Evolutionary conservation across 2,797 vertebrate species (phyloP).

Genomic region (Naso thynnoides): DNA sequence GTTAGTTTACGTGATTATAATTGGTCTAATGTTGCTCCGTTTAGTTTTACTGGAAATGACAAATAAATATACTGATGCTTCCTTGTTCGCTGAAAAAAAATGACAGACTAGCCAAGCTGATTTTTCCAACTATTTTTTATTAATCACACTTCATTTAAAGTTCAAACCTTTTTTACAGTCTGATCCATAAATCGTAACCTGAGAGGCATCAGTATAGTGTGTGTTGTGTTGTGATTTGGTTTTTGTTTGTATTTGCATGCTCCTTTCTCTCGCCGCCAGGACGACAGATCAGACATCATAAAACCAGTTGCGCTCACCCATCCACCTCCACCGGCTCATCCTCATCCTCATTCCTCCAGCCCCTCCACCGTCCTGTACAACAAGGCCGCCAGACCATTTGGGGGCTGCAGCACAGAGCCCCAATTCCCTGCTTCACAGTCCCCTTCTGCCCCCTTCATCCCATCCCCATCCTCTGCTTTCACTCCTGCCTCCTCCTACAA

Average conservation of each 20-base stretch:
- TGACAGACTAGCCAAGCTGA: background rate
- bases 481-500: constrained; percentile 89
- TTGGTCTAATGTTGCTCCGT: background rate
- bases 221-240: constrained; percentile 65
- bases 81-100: constrained; percentile 20
- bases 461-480: constrained; percentile 95
- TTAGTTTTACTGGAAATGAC: constrained; percentile 22
- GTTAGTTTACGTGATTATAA: background rate
- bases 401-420: constrained; percentile 70
- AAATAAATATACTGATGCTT: constrained; percentile 59
- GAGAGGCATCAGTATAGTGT: constrained; percentile 58
- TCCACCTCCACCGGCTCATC: constrained; percentile 78
- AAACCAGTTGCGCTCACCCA: constrained; percentile 94
- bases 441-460: constrained; percentile 90
- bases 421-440: constrained; percentile 61
- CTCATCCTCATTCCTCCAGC: constrained; percentile 64
- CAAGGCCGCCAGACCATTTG: constrained; percentile 91
- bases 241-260: constrained; percentile 80
- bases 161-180: background rate
- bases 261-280: constrained; percentile 82
- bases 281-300: constrained; percentile 91
- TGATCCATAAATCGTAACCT: constrained; percentile 66
- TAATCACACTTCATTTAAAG: background rate
- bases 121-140: background rate
- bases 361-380: constrained; percentile 84